phyloP scores from a whole-genome alignment of 2,888 invertebrate species.

The Euproctis similis region DNA sequence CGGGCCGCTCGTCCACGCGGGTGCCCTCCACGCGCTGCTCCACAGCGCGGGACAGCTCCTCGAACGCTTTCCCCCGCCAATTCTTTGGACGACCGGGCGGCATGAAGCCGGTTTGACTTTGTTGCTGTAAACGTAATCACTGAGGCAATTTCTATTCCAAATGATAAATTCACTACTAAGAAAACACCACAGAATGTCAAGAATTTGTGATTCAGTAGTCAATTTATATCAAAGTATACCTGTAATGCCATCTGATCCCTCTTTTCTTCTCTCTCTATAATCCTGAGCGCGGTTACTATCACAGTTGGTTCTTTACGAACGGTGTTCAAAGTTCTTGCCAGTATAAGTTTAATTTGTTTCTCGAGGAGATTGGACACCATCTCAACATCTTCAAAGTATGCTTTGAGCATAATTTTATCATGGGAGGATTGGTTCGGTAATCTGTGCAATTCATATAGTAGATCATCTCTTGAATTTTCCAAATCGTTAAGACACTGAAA shows the following conservation, averaged over 20 bases:
- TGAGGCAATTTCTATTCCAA: no score
- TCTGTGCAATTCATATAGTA: constrained; percentile 95
- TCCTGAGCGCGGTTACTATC: constrained; percentile 95
- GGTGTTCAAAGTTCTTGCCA: constrained; percentile 93
- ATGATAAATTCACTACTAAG: neutral
- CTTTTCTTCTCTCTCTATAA: constrained; percentile 97
- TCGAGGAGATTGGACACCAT: constrained; percentile 90
- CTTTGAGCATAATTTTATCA: constrained; percentile 93
- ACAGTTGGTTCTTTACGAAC: constrained; percentile 96
- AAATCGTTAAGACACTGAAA: constrained; percentile 91
- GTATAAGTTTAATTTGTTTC: constrained; percentile 92
- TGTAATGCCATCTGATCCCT: constrained; percentile 91
- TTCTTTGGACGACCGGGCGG: constrained; percentile 95
- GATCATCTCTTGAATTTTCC: constrained; percentile 96
- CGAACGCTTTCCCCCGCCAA: constrained; percentile 91
- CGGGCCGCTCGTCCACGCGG: constrained; percentile 91
- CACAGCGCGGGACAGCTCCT: constrained; percentile 86
- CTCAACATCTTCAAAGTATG: constrained; percentile 97
- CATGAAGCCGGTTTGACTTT: constrained; percentile 89
- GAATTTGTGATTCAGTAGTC: no score
- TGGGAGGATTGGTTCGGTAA: constrained; percentile 92
- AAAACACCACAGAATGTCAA: no score
- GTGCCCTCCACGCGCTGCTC: constrained; percentile 94
- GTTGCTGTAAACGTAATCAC: constrained; percentile 74
- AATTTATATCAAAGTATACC: constrained; percentile 31